Conservation (phyloP, 2,797 vertebrate species). For the Chaenodraco wilsoni region DNA sequence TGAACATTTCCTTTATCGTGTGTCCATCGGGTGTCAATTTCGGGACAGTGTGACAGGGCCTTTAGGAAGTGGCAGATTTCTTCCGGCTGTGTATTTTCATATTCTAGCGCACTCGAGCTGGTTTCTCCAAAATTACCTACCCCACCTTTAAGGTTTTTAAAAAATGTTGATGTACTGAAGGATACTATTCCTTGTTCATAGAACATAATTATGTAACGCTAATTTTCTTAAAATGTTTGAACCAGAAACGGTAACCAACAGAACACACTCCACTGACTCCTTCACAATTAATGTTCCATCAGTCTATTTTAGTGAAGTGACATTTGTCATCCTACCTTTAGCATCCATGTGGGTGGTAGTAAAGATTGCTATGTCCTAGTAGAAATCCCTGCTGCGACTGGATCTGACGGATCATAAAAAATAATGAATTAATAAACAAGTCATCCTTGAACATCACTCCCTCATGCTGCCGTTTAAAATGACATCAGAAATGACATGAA, state of each 20-base stretch:
- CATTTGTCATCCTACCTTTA: conserved; percentile 63
- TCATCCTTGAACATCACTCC: conserved; percentile 21
- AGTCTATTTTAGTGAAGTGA: conserved; percentile 60
- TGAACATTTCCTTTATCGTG: too few relatives aligned
- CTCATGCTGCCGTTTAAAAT: conserved; percentile 13
- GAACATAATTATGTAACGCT: neutral
- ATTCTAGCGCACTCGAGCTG: too few relatives aligned
- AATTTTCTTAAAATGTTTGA: neutral
- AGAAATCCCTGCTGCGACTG: conserved; percentile 33
- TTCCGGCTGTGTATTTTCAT: too few relatives aligned
- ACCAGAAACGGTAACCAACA: neutral
- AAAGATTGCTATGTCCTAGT: conserved; percentile 37
- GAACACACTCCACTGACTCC: conserved; percentile 13
- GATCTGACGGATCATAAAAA: conserved; percentile 60
- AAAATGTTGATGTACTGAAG: neutral
- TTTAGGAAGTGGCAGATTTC: too few relatives aligned
- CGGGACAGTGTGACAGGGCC: too few relatives aligned
- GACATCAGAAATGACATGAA: conserved; percentile 11
- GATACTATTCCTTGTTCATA: too few relatives aligned
- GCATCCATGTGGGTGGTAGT: conserved; percentile 46
- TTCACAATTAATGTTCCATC: conserved; percentile 43
- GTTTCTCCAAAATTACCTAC: too few relatives aligned
- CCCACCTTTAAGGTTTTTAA: neutral
- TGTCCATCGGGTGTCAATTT: too few relatives aligned
- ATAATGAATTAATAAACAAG: conserved; percentile 46